Evolutionary conservation across 2,888 invertebrate species (phyloP), one percentile per base, ranked within the genome.

Genomic region (Calameuta filiformis): DNA sequence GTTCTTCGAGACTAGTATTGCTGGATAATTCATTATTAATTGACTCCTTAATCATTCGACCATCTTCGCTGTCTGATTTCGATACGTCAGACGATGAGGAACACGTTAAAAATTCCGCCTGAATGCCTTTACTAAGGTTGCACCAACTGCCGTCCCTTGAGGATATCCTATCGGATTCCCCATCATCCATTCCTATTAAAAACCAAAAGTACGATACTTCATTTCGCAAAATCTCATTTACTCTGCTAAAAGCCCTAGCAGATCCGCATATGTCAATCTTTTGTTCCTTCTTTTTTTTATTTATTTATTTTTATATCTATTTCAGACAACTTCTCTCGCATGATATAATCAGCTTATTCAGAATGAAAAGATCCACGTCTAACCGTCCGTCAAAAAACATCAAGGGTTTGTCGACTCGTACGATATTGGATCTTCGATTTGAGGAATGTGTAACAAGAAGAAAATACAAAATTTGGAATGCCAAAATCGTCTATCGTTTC

Each of bases 71-170:
- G 30, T 35, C 76, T 31, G 80, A 76, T 15, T 76, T 69, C 15
- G 75, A 75, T 71, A 78, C 78, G 31, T 81, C 75, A 56, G 76
- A 75, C 31, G 78, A 79, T 35, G 82, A 81, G 35, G 77, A 80
- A 30, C 76, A 79, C 35, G 79, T 78, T 35, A 77, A 77, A 56
- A 78, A 78, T 75, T 82, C 79, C 30, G 79, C 81, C 69, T 75
- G 77, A 92, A 92, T 68, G 92, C 92, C 0, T 75, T 84, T 31
- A 92, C 92, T 78, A 86, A 92, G 4, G 88, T 92, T 0, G 92
- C 92, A 34, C 93, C 92, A 77, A 92, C 92, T 79, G 87, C 88
- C 82, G 85, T 93, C 93, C 82, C 90, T 92, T 0, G 92, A 92
- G 80, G 80, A 81, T 76, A 80, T 80, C 78, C 79, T 79, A 81